phyloP scores from a whole-genome alignment of 2,888 invertebrate species.

The Drosophila mimica region DNA sequence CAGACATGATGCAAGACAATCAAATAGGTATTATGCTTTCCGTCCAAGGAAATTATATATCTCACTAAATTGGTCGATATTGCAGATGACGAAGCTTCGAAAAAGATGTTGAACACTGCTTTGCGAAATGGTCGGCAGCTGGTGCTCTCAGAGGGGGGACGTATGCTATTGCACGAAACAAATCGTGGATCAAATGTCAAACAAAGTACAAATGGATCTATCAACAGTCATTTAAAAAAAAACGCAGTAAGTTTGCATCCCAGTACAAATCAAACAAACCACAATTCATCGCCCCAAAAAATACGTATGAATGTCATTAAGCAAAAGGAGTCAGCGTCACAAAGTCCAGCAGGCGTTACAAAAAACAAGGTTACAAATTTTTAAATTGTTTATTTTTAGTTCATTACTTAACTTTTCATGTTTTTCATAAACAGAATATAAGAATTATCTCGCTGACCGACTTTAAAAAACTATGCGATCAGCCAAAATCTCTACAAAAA shows the following conservation, averaged over 20 bases:
- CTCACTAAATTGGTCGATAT: background rate
- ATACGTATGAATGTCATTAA: constrained; percentile 75
- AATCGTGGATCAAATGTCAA: constrained; percentile 53
- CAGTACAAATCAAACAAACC: constrained; percentile 37
- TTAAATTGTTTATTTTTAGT: background rate
- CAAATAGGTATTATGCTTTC: constrained; percentile 33
- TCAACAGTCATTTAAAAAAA: constrained; percentile 49
- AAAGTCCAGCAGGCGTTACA: constrained; percentile 49
- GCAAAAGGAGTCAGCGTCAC: constrained; percentile 55
- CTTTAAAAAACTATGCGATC: constrained; percentile 83
- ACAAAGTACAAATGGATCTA: constrained; percentile 51
- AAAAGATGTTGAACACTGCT: constrained; percentile 90
- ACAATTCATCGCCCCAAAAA: constrained; percentile 62
- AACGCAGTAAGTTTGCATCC: constrained; percentile 40
- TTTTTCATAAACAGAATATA: constrained; percentile 76
- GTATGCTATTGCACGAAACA: constrained; percentile 89
- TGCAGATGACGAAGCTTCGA: constrained; percentile 88
- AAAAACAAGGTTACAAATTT: constrained; percentile 63
- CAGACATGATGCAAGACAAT: constrained; percentile 91
- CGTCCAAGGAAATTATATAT: background rate
- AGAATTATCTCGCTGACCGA: constrained; percentile 84
- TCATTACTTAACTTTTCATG: background rate
- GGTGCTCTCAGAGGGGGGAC: constrained; percentile 93
- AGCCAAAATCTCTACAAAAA: constrained; percentile 80
- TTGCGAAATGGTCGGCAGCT: constrained; percentile 94